Evolutionary conservation across 2,888 invertebrate genomes (phyloP).

Genomic region (Conomelus anceps): DNA sequence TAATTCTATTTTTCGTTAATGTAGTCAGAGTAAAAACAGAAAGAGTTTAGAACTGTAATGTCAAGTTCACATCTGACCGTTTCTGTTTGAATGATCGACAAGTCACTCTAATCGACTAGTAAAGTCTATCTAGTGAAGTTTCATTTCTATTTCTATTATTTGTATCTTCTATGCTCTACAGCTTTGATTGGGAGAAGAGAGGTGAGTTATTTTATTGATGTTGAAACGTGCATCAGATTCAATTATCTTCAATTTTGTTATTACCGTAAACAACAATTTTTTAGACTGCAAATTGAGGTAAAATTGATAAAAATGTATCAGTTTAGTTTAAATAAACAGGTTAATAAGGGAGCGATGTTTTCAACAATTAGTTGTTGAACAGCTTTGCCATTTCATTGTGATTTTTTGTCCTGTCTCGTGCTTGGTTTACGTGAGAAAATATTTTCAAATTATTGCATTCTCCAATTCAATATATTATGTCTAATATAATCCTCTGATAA

Average conservation of each 20-base stretch:
- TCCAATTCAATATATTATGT: background rate
- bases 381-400: background rate
- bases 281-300: background rate
- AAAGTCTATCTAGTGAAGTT: background rate
- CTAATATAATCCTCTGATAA: background rate
- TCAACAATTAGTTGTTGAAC: background rate
- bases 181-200: background rate
- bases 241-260: background rate
- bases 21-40: no score
- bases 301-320: background rate
- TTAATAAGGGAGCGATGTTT: background rate
- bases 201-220: background rate
- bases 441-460: background rate
- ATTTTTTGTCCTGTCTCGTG: background rate
- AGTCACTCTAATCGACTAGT: background rate
- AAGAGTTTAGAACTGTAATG: no score
- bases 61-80: no score
- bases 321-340: background rate
- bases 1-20: no score
- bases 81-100: background rate
- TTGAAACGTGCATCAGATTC: background rate
- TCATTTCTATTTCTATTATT: background rate
- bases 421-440: background rate
- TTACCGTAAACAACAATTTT: background rate
- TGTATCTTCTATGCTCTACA: background rate